phyloP scores from a whole-genome alignment of 2,888 invertebrate species.

The Antitype chi region DNA sequence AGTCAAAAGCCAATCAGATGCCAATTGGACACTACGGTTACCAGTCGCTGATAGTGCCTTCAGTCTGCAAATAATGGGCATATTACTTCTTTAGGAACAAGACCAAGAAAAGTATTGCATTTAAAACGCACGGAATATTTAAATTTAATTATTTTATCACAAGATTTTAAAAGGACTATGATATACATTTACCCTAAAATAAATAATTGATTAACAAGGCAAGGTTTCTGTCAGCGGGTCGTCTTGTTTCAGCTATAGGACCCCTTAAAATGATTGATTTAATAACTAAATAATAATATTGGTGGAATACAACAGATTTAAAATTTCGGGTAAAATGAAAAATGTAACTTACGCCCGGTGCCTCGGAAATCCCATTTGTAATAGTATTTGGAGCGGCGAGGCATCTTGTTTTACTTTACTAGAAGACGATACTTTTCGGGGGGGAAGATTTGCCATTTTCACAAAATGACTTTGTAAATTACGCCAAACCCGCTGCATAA shows the following conservation, averaged over 20 bases:
- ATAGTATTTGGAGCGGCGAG: constrained; percentile 94
- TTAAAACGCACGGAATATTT: background rate
- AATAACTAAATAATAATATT: background rate
- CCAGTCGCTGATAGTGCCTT: constrained; percentile 98
- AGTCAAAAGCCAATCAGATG: constrained; percentile 97
- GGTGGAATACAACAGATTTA: no score
- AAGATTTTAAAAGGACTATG: background rate
- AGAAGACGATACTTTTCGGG: constrained; percentile 93
- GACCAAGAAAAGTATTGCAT: background rate
- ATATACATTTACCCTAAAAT: background rate
- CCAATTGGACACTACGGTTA: constrained; percentile 96
- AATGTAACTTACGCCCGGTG: constrained; percentile 94
- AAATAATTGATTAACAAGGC: background rate
- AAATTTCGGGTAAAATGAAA: background rate
- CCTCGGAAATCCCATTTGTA: constrained; percentile 97
- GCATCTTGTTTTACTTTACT: constrained; percentile 94
- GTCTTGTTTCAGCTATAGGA: background rate
- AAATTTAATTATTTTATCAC: background rate
- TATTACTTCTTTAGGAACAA: background rate
- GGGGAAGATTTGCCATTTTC: constrained; percentile 94
- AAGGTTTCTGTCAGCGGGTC: background rate
- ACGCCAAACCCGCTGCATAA: constrained; percentile 74
- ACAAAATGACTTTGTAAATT: constrained; percentile 65
- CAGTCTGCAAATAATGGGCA: constrained; percentile 89
- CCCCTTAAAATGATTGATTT: background rate